phyloP scores from a whole-genome alignment of 1,140 invertebrate species.

The Dendroctonus valens region DNA sequence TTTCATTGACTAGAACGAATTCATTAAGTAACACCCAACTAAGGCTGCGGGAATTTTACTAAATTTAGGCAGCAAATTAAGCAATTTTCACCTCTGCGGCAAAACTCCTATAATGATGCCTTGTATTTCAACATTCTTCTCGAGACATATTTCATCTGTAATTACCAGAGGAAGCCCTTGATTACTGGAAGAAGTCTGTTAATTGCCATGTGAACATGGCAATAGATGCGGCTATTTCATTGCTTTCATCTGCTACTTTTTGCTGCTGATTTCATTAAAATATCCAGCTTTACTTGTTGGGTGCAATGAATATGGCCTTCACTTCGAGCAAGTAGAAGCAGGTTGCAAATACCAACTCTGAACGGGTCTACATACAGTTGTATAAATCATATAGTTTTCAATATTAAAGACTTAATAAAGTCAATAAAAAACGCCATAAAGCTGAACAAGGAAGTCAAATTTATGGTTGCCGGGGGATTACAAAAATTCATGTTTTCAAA shows the following conservation, averaged over 20 bases:
- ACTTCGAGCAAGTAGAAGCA: too few relatives aligned
- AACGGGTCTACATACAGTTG: too few relatives aligned
- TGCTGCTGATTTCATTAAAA: slow-evolving; percentile 10
- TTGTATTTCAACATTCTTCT: slow-evolving; percentile 24
- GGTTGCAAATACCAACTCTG: too few relatives aligned
- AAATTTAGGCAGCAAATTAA: not conserved
- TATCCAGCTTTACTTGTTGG: not conserved
- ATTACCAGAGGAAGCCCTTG: slow-evolving; percentile 25
- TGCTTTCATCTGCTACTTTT: slow-evolving; percentile 1
- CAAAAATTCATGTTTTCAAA: too few relatives aligned
- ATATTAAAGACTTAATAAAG: too few relatives aligned
- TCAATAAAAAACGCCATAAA: too few relatives aligned
- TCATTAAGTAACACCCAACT: not conserved
- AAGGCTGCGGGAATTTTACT: not conserved
- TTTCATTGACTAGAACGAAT: not conserved
- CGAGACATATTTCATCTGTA: slow-evolving; percentile 25
- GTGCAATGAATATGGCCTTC: too few relatives aligned
- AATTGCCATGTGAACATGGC: slow-evolving; percentile 28
- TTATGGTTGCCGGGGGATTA: too few relatives aligned
- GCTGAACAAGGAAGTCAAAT: too few relatives aligned
- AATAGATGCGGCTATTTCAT: slow-evolving; percentile 20
- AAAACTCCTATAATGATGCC: slow-evolving; percentile 18
- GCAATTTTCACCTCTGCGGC: not conserved
- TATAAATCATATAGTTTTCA: too few relatives aligned
- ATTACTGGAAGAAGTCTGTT: slow-evolving; percentile 15